Evolutionary conservation across 2,113 vertebrate genomes (phyloP), one percentile per base, ranked within the genome.

Genomic region (Ammodytes marinus): DNA sequence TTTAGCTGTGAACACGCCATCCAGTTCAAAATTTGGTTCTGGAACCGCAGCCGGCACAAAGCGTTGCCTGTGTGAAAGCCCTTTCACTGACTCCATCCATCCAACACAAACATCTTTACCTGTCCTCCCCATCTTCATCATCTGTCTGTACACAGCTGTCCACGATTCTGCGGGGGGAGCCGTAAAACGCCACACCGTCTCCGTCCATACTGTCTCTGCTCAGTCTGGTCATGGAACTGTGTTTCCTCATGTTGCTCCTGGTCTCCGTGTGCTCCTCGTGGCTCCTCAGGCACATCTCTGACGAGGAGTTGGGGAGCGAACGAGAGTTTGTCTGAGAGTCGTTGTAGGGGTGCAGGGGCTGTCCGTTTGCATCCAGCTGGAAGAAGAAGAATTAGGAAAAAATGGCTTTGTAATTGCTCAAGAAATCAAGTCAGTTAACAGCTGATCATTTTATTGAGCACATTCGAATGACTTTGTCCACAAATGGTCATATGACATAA

Each of bases 121-220:
- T 96, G 82, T 98, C 96, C 74, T 98, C 97, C 0, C 96, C 95
- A 0, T 99, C 98, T 83, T 99, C 98, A 4, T 99, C 98, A 0
- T 99, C 98, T 0, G 98, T 99, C 95, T 99, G 98, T 63, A 99
- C 97, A 0, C 97, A 98, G 92, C 97, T 99, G 89, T 99, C 97
- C 0, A 97, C 94, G 0, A 94, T 98, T 82, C 96, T 97, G 84
- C 95, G 91, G 13, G 93, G 96, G 54, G 94, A 96, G 0, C 96
- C 92, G 0, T 96, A 93, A 80, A 97, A 96, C 0, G 95, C 93
- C 0, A 80, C 83, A 0, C 86, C 66, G 60, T 97, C 97, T 4
- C 94, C 94, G 12, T 97, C 97, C 0, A 95, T 93, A 42, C 92
- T 93, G 1, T 98, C 98, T 73, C 96, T 93, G 74, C 74, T 89